A percentile compares a stretch with the other conserved stretches of the same genome.
These are phyloP conservation scores for Onychostruthus taczanowskii DNA, from an alignment of 2,113 vertebrate genomes.

Conservation along the genomic window DNA sequence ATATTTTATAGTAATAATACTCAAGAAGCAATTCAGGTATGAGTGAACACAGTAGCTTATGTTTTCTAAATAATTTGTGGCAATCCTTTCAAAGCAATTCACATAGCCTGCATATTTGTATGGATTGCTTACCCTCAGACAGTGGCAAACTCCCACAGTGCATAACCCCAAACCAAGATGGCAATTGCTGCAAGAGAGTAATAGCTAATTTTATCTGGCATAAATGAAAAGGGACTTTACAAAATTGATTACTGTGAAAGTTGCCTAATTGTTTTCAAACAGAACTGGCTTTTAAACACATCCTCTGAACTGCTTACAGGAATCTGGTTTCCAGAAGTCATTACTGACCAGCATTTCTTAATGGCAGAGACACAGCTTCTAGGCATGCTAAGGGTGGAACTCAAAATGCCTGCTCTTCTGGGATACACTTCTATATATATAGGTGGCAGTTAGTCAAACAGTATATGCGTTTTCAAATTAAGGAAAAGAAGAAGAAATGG, in stretches of 20 bases:
- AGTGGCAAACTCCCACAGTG: not conserved
- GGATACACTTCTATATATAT: not conserved
- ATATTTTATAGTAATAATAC: not conserved
- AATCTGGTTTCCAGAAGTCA: not conserved
- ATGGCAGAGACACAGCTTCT: not conserved
- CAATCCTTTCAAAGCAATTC: slow-evolving; percentile 5
- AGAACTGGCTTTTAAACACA: not conserved
- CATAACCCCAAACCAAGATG: not conserved
- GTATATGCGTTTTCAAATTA: not conserved
- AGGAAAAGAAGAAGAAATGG: not conserved
- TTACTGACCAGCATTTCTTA: not conserved
- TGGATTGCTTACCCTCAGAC: not conserved
- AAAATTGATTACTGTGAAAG: not conserved
- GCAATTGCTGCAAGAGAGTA: not conserved
- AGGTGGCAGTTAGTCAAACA: not conserved
- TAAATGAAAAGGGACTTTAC: not conserved
- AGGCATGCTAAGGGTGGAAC: not conserved
- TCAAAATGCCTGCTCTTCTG: not conserved
- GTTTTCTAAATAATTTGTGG: not conserved
- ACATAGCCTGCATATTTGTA: not conserved
- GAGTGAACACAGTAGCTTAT: not conserved
- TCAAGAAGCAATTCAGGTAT: not conserved
- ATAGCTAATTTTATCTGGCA: not conserved
- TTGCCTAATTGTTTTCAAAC: not conserved
- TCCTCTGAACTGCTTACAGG: not conserved